A percentile compares a stretch with the other conserved stretches of the same genome.
Evolutionary conservation across 1,140 invertebrate species (phyloP).

Genomic region (Hypsibius dujardini): DNA sequence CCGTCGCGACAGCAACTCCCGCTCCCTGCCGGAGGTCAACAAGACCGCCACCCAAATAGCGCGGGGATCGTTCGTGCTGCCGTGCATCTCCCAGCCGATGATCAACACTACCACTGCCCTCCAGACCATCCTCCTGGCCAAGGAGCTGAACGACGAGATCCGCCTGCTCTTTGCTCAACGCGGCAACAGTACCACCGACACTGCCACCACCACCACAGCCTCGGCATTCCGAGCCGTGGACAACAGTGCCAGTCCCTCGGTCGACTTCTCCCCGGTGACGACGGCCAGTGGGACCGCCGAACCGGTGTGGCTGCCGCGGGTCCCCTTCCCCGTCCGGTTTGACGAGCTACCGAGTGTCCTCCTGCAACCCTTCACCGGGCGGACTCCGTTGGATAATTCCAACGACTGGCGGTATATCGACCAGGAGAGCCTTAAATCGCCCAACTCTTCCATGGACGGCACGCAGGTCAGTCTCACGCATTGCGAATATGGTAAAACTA

Average conservation of each 20-base stretch:
- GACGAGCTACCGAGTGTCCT: conserved; percentile 25
- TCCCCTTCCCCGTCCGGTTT: conserved; percentile 24
- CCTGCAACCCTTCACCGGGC: conserved; percentile 28
- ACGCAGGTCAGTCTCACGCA: conserved; percentile 20
- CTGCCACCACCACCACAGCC: conserved; percentile 28
- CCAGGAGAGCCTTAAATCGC: conserved; percentile 29
- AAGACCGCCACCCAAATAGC: not conserved
- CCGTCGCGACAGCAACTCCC: conserved; percentile 29
- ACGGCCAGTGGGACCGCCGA: conserved; percentile 23
- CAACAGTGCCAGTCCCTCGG: conserved; percentile 31
- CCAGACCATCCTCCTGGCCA: conserved; percentile 12
- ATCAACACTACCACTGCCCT: conserved; percentile 14
- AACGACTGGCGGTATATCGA: conserved; percentile 30
- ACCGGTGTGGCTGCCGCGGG: conserved; percentile 18
- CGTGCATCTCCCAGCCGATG: not conserved
- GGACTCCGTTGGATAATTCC: conserved; percentile 26
- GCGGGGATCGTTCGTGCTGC: not conserved
- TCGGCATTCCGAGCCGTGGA: conserved; percentile 13
- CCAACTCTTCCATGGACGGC: conserved; percentile 35
- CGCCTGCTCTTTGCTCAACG: conserved; percentile 21
- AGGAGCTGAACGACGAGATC: conserved; percentile 24
- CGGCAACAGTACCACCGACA: conserved; percentile 28
- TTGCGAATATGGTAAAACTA: too few relatives aligned
- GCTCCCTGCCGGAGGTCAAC: not conserved
- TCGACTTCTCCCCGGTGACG: conserved; percentile 28